Evolutionary conservation across 92 coral and sea anemone species (phyloP).

Genomic region (Porites cylindrica): DNA sequence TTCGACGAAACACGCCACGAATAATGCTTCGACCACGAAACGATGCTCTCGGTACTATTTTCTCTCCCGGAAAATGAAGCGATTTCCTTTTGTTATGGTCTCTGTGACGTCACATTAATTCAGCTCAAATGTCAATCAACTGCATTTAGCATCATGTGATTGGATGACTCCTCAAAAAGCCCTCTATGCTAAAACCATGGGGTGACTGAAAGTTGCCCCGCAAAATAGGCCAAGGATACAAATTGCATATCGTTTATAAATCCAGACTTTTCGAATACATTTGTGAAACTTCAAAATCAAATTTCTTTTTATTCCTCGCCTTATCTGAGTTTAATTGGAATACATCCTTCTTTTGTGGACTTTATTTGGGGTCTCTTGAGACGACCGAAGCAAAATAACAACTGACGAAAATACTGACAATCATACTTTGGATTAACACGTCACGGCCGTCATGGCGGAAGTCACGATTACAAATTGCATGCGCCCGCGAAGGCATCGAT

Average conservation of each 20-base stretch:
- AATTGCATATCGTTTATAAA: not conserved
- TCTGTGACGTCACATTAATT: slow-evolving; percentile 91
- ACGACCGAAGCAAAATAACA: not conserved
- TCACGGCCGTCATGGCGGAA: slow-evolving; percentile 49
- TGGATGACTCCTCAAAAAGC: slow-evolving; percentile 82
- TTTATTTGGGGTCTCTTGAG: not conserved
- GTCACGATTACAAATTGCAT: slow-evolving; percentile 20
- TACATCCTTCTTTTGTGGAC: not conserved
- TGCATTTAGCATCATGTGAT: slow-evolving; percentile 58
- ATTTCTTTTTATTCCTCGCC: not conserved
- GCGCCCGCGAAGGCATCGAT: slow-evolving; percentile 1
- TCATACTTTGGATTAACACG: slow-evolving; percentile 27
- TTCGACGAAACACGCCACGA: slow-evolving; percentile 22
- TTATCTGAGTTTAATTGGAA: not conserved
- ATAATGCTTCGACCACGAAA: not conserved
- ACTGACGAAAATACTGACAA: slow-evolving; percentile 2
- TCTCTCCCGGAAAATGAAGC: slow-evolving; percentile 92
- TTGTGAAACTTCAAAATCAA: not conserved
- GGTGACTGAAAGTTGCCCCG: slow-evolving; percentile 37
- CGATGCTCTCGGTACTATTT: slow-evolving; percentile 35
- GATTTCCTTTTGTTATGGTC: slow-evolving; percentile 84
- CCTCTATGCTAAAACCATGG: slow-evolving; percentile 29
- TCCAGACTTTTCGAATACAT: slow-evolving; percentile 21
- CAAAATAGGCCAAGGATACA: slow-evolving; percentile 37
- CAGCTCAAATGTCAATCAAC: slow-evolving; percentile 75